Percentiles rank a stretch among this genome's conserved stretches.
These are phyloP conservation scores for Parapristionchus giblindavisi DNA, from an alignment of 2,888 invertebrate species.

Conservation along the genomic window DNA sequence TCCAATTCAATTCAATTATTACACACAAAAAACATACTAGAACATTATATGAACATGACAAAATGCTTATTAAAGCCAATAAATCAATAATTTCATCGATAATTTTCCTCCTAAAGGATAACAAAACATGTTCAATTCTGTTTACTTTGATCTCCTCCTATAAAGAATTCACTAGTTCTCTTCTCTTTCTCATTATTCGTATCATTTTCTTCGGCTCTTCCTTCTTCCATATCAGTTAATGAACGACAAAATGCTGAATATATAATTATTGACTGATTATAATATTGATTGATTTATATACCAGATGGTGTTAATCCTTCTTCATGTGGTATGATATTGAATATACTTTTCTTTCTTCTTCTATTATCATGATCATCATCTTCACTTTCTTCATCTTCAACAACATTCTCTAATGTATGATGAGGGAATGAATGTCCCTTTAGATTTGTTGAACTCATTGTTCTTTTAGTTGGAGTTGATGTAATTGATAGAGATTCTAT, in stretches of 20 bases:
- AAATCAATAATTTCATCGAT: not conserved
- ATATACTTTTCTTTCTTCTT: constrained; percentile 11
- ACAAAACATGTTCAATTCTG: not conserved
- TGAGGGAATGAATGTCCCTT: constrained; percentile 34
- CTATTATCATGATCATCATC: constrained; percentile 11
- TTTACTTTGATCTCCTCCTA: constrained; percentile 15
- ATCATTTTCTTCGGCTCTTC: constrained; percentile 1
- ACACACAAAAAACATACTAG: too few species aligned
- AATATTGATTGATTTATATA: constrained; percentile 6
- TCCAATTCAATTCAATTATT: too few species aligned
- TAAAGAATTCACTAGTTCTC: constrained; percentile 19
- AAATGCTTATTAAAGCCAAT: not conserved
- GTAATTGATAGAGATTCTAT: not conserved
- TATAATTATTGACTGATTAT: not conserved
- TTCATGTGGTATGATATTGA: not conserved
- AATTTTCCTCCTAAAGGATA: not conserved
- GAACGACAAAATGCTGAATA: not conserved
- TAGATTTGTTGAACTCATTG: constrained; percentile 31
- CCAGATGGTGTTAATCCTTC: too few species aligned
- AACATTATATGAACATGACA: too few species aligned
- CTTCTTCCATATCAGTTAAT: not conserved
- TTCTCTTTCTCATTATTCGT: not conserved
- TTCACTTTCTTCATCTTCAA: constrained; percentile 32
- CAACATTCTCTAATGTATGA: constrained; percentile 30
- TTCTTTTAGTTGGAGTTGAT: constrained; percentile 3